These are phyloP conservation scores for Eretmochelys imbricata DNA, from an alignment of 2,113 vertebrate genomes.

Conservation along the genomic window DNA sequence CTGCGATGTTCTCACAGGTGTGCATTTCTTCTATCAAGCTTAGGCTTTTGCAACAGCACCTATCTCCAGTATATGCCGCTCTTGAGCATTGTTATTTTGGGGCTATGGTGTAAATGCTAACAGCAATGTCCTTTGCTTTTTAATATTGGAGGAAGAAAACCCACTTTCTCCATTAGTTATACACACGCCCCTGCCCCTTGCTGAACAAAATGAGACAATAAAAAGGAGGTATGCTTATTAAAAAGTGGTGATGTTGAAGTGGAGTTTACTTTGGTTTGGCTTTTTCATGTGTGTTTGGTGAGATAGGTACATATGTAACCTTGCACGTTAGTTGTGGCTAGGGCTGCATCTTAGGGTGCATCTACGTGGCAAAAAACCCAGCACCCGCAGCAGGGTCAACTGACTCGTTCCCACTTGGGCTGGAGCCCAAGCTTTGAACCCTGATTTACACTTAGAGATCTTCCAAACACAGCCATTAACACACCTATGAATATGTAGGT, in stretches of 20 bases:
- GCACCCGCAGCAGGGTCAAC: not conserved
- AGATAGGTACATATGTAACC: not conserved
- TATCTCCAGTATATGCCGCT: not conserved
- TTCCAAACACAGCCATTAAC: not conserved
- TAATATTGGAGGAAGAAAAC: not conserved
- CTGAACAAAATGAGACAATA: not conserved
- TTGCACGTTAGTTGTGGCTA: not conserved
- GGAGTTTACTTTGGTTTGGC: not conserved
- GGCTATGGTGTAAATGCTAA: not conserved
- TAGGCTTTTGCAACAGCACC: not conserved
- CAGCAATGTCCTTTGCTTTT: rapidly evolving
- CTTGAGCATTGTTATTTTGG: not conserved
- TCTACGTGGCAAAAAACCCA: not conserved
- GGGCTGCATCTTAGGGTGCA: not conserved
- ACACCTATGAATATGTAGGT: not conserved
- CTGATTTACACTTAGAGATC: not conserved
- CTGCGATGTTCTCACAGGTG: not conserved
- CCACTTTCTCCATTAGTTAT: not conserved
- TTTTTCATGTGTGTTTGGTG: not conserved
- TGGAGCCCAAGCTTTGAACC: not conserved
- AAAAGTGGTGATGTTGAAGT: not conserved
- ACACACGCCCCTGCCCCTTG: not conserved
- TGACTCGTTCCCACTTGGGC: not conserved
- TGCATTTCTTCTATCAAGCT: not conserved
- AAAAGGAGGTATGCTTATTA: not conserved